phyloP scores from a whole-genome alignment of 1,140 invertebrate species.

The Platorchestia sp. region DNA sequence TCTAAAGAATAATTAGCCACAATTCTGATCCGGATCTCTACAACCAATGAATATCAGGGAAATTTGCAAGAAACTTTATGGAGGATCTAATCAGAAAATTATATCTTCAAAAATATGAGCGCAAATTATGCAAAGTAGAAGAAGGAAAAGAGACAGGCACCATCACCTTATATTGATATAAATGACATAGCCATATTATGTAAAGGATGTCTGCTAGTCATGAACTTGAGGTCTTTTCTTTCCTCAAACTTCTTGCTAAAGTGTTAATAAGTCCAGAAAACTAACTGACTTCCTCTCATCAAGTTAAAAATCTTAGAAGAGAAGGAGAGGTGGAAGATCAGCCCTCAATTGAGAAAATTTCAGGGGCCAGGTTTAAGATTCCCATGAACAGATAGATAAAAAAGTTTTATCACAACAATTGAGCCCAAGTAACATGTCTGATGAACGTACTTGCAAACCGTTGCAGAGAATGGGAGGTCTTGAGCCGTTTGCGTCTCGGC shows the following conservation, averaged over 20 bases:
- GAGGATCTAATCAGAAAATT: no score
- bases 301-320: background rate
- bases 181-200: no score
- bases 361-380: background rate
- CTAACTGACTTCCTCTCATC: background rate
- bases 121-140: no score
- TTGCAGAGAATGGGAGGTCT: slow-evolving; percentile 16
- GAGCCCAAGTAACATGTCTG: background rate
- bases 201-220: no score
- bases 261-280: background rate
- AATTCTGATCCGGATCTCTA: no score
- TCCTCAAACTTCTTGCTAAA: background rate
- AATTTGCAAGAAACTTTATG: no score
- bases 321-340: background rate
- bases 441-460: background rate
- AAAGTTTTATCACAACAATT: background rate
- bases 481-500: background rate
- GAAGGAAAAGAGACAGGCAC: no score
- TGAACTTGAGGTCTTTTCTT: no score
- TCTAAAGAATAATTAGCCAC: no score
- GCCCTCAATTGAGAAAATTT: background rate
- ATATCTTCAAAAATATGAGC: no score
- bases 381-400: background rate
- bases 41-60: no score
- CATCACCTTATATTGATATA: no score